Base-by-base conservation (phyloP, 2,113 vertebrate genomes). In the Gymnocephalus cernua region DNA sequence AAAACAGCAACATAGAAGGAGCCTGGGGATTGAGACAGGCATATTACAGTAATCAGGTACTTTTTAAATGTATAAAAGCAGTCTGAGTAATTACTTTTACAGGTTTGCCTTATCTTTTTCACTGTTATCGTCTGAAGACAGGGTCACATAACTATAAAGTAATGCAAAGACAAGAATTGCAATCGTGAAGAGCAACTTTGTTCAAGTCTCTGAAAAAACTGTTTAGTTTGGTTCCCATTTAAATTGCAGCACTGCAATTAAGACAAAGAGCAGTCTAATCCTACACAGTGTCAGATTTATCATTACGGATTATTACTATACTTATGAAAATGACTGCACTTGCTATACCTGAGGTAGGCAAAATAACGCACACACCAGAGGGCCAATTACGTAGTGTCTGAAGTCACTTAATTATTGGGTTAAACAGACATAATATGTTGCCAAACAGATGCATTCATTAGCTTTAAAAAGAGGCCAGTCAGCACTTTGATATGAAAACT, bases 231-330 rank as follows among this genome's bases (percentile, higher is more conserved):
- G 51, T 21, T 25, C 59, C 45, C 16, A 47, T 21, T 65, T 21
- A 41, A 57, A 74, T 1, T 65, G 35, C 62, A 59, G 14, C 18
- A 23, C 59, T 48, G 29, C n/a, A 50, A 58, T 45, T 13, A 74
- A 27, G 35, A 70, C 15, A 59, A 48, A 19, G 23, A 54, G 44
- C 4, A 15, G 6, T 8, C 32, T 71, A 35, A 70, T 79, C 56
- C 61, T 25, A 21, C 3, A 15, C 32, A 38, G 8, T 25, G 21
- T 47, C 29, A 25, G 18, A 12, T 58, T 68, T 38, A 59, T 54
- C 23, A 64, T 80, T 16, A 23, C 35, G 61, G 9, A 79, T 53
- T 27, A 59, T 70, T 35, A 69, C 68, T 45, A 8, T 69, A 70
- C 51, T 74, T 54, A 76, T 1, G 48, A 11, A 25, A 67, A 77